Evolutionary conservation across 2,797 vertebrate genomes (phyloP), one percentile per base, ranked within the genome.

Genomic region (Danio tinwini): DNA sequence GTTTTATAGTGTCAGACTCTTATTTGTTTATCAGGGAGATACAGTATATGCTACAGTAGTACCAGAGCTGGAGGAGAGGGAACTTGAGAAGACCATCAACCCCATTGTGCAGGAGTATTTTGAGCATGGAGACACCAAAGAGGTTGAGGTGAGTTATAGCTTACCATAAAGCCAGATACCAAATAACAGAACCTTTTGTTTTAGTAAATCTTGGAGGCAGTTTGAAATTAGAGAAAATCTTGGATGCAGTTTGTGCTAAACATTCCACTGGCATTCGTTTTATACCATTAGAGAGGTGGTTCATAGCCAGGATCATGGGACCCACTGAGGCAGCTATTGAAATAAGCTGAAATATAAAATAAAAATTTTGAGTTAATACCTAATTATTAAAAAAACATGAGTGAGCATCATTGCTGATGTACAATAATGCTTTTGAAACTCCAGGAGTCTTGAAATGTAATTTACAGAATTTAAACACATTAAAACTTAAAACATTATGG

Each of bases 51-150:
- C 93, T 74, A 96, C 91, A 0, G 95, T 97, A 53, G 90, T 94
- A 52, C 96, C 95, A 0, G 96, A 95, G 84, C 86, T 97, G 19
- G 95, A 96, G 1, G 95, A 95, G 86, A 90, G 65, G 14, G 93
- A 95, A 71, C 89, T 96, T 78, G 93, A 95, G 78, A 95, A 96
- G 85, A 94, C 91, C 4, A 95, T 97, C 80, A 96, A 95, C 85
- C 96, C 96, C 0, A 96, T 96, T 68, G 95, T 97, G 62, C 86
- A 94, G 88, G 96, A 97, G 82, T 97, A 96, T 88, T 96, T 96
- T 70, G 94, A 96, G 86, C 96, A 97, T 0, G 96, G 95, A 85
- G 96, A 96, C 91, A 95, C 95, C 68, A 92, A 92, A 73, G 95
- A 96, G 79, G 96, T 97, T 47, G 88, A 96, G 92, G 95, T 96